Evolutionary conservation across 2,888 invertebrate genomes (phyloP), one percentile per base, ranked within the genome.

Genomic region (Andrena marginata): DNA sequence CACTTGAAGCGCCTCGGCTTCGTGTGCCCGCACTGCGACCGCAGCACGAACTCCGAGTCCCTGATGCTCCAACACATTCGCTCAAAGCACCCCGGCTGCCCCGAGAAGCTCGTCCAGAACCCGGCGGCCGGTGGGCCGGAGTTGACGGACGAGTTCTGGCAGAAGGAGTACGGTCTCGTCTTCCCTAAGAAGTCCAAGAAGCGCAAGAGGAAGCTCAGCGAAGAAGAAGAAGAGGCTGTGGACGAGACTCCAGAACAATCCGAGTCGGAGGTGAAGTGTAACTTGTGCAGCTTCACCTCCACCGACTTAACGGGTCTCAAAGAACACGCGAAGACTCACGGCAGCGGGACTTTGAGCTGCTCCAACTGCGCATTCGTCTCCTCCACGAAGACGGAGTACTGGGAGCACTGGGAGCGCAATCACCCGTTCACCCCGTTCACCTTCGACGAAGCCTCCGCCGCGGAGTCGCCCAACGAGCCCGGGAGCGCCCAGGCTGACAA

Each of bases 21-120:
- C 16, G 56, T 93, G 3, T 94, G 94, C 56, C 89, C 92, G 0
- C 91, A 93, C 26, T 94, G 94, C 49, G 93, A 94, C 59, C 90
- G 92, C 8, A 93, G 93, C 35, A 86, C 91, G 0, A 93, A 92
- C 31, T 90, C 91, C 0, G 92, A 93, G 62, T 7, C 56, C 0
- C 71, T 89, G 20, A 90, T 94, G 87, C 77, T 89, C 4, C 90
- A 92, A 51, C 94, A 94, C 56, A 89, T 94, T 13, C 90, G 89
- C 0, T 74, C 90, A 0, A 90, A 90, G 8, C 94, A 94, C 76
- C 86, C 88, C 0, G 89, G 89, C 3, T 31, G 77, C 2, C 79
- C 80, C 0, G 92, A 91, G 10, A 89, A 87, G 3, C 82, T 93
- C 0, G 42, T 91, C 2, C 80, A 78, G 0, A 94, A 94, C 89